A percentile compares a stretch with the other conserved stretches of the same genome.
Conservation (phyloP, 2,888 invertebrate species). For the Drepanosiphum platanoidis region DNA sequence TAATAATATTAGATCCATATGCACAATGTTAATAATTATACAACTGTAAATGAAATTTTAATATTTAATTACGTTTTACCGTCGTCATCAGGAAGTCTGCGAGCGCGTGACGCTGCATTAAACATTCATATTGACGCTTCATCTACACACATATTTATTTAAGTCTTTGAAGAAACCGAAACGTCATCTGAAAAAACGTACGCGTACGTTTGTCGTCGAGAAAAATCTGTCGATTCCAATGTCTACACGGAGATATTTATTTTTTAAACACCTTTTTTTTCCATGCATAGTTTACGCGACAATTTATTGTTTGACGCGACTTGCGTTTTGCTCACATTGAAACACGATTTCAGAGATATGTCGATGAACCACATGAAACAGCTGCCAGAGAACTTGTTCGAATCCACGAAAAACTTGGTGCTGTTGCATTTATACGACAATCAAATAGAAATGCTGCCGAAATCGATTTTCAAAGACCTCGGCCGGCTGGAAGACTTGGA, state of each 20-base stretch:
- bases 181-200: neutral
- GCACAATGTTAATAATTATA: too few species aligned
- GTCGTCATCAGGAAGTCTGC: neutral
- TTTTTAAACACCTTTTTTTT: too few species aligned
- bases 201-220: neutral
- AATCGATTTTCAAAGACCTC: constrained; percentile 72
- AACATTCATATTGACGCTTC: neutral
- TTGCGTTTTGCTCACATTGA: neutral
- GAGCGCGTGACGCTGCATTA: neutral
- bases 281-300: too few species aligned
- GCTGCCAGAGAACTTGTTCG: constrained; percentile 73
- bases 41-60: too few species aligned
- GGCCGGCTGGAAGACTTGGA: constrained; percentile 75
- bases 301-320: neutral
- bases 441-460: constrained; percentile 72
- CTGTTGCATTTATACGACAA: constrained; percentile 77
- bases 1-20: too few species aligned
- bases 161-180: neutral
- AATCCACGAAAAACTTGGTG: constrained; percentile 72
- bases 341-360: constrained; percentile 69
- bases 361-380: constrained; percentile 74
- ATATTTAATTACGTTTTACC: too few species aligned
- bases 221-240: neutral
- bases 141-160: neutral
- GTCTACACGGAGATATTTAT: neutral